Evolutionary conservation across 23 tunicate species (phyloP).

Genomic region (Halocynthia roretzi): DNA sequence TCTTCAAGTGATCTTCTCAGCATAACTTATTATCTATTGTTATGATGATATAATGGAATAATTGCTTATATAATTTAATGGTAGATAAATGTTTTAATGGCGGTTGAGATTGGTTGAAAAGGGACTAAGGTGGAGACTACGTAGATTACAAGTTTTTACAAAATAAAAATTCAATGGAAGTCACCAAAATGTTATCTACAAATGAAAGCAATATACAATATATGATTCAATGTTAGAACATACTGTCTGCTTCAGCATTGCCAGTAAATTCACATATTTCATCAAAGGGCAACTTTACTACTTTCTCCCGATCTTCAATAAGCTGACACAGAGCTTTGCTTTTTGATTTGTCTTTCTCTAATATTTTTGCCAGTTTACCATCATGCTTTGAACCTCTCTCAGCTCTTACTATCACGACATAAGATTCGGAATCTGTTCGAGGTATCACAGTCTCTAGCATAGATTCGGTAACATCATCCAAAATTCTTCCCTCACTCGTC

Average conservation of each 20-base stretch:
- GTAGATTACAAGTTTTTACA: too few relatives aligned
- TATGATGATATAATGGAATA: too few relatives aligned
- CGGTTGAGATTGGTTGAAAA: too few relatives aligned
- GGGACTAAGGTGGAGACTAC: too few relatives aligned
- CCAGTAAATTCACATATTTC: slow-evolving; percentile 82
- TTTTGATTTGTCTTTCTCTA: slow-evolving; percentile 53
- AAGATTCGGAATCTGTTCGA: slow-evolving; percentile 69
- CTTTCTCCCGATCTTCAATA: slow-evolving; percentile 66
- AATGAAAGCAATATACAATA: not conserved
- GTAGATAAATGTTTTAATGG: too few relatives aligned
- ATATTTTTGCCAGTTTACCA: slow-evolving; percentile 72
- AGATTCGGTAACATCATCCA: slow-evolving; percentile 60
- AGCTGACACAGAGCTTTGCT: slow-evolving; percentile 60
- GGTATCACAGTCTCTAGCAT: slow-evolving; percentile 91
- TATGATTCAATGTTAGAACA: slow-evolving; percentile 27
- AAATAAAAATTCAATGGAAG: too few relatives aligned
- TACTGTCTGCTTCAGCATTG: slow-evolving; percentile 43
- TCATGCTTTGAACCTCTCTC: slow-evolving; percentile 30
- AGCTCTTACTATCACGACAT: slow-evolving; percentile 42
- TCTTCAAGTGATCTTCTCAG: too few relatives aligned
- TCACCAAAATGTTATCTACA: not conserved
- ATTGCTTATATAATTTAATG: too few relatives aligned
- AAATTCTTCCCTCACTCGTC: slow-evolving; percentile 33
- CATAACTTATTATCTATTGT: too few relatives aligned
- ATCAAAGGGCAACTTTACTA: slow-evolving; percentile 37